Evolutionary conservation across 2,888 invertebrate genomes (phyloP).

Genomic region (Tineola bisselliella): DNA sequence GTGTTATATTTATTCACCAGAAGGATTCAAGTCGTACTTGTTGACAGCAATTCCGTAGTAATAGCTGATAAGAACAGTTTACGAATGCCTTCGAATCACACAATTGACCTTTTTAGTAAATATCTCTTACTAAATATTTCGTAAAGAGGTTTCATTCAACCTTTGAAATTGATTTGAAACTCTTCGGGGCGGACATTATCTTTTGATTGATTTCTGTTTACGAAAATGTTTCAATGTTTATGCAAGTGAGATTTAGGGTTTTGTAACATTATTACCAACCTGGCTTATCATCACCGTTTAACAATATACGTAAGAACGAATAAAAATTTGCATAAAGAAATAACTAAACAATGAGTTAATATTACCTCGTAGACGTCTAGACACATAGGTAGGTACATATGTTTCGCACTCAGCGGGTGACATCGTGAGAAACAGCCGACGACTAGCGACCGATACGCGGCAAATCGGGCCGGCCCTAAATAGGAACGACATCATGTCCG

Average conservation of each 20-base stretch:
- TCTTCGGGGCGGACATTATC: constrained; percentile 23
- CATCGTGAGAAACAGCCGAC: constrained; percentile 10
- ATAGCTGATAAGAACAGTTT: no score
- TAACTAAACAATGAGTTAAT: no score
- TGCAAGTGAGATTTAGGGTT: no score
- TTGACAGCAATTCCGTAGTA: no score
- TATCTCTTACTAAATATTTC: constrained; percentile 35
- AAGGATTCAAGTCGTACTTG: no score
- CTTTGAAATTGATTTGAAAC: constrained; percentile 28
- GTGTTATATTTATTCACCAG: no score
- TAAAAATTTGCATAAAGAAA: no score
- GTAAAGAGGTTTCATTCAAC: constrained; percentile 25
- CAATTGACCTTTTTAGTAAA: constrained; percentile 35
- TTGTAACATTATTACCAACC: no score
- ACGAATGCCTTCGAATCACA: constrained; percentile 18
- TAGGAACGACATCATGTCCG: constrained; percentile 34
- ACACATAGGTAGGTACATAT: not conserved
- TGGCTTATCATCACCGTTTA: no score
- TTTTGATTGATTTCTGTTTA: constrained; percentile 26
- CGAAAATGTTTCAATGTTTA: not conserved
- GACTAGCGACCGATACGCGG: constrained; percentile 22
- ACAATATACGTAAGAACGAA: no score
- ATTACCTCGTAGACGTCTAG: no score
- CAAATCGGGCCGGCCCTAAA: constrained; percentile 37
- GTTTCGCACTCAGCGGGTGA: constrained; percentile 9